These are phyloP conservation scores for Drosophila littoralis DNA, from an alignment of 1,140 invertebrate genomes.

Conservation along the genomic window DNA sequence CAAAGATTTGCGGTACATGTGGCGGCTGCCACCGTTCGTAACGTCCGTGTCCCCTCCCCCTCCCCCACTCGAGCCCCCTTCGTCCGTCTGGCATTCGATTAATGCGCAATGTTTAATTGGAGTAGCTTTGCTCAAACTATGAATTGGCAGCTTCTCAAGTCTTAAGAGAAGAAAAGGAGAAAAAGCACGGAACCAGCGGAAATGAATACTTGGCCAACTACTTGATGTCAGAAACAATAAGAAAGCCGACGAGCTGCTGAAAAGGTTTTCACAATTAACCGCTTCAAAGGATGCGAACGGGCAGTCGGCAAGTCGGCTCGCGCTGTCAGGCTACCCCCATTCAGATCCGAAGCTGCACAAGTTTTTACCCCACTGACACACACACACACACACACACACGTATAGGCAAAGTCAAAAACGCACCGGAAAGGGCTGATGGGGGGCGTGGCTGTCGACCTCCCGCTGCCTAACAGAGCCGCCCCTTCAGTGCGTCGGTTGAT, in stretches of 20 bases:
- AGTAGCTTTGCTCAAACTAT: slow-evolving; percentile 37
- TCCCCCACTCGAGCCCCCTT: neutral
- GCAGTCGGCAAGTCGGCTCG: slow-evolving; percentile 12
- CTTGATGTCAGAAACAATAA: slow-evolving; percentile 67
- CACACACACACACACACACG: slow-evolving; percentile 30
- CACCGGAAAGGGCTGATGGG: slow-evolving; percentile 52
- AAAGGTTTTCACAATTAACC: slow-evolving; percentile 60
- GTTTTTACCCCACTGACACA: slow-evolving; percentile 69
- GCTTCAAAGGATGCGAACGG: slow-evolving; percentile 40
- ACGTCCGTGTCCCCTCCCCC: neutral
- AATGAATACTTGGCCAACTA: slow-evolving; percentile 73
- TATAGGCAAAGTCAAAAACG: slow-evolving; percentile 15
- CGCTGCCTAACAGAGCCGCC: slow-evolving; percentile 46
- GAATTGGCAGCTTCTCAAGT: slow-evolving; percentile 43
- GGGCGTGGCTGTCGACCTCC: slow-evolving; percentile 66
- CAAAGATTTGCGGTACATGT: slow-evolving; percentile 72
- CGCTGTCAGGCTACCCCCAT: neutral
- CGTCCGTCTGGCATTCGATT: slow-evolving; percentile 29
- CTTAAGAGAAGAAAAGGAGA: neutral
- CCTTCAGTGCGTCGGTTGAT: slow-evolving; percentile 61
- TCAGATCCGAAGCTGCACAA: slow-evolving; percentile 7
- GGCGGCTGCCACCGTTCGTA: slow-evolving; percentile 35
- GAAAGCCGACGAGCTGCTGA: slow-evolving; percentile 43
- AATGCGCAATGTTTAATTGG: slow-evolving; percentile 70
- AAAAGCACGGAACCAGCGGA: slow-evolving; percentile 37